Percentiles rank a stretch among this genome's conserved stretches.
Evolutionary conservation across 2,888 invertebrate genomes (phyloP).

Genomic region (Hyppa rectilinea): DNA sequence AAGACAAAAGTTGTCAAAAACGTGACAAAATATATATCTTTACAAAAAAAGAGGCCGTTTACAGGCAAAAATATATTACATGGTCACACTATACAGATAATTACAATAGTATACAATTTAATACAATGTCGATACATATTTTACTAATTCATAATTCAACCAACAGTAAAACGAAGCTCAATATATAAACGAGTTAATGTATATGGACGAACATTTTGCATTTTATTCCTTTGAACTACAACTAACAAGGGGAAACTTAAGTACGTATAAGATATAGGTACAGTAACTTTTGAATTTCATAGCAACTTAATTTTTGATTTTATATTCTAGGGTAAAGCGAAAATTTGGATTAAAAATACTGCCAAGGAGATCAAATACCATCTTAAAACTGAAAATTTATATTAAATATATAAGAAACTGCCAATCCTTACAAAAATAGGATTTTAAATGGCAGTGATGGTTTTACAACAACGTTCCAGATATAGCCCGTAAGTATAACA

Average conservation of each 20-base stretch:
- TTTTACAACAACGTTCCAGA: slow-evolving; percentile 44
- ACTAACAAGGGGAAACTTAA: slow-evolving; percentile 56
- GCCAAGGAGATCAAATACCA: slow-evolving; percentile 60
- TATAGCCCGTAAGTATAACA: slow-evolving; percentile 64
- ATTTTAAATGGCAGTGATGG: slow-evolving; percentile 64
- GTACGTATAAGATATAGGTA: slow-evolving; percentile 53
- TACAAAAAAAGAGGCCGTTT: slow-evolving; percentile 72
- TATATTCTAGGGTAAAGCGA: slow-evolving; percentile 33
- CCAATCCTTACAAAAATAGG: slow-evolving; percentile 61
- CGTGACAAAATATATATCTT: slow-evolving; percentile 76
- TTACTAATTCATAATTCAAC: slow-evolving; percentile 50
- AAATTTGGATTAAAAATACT: slow-evolving; percentile 51
- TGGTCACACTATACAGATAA: slow-evolving; percentile 70
- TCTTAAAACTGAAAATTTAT: slow-evolving; percentile 41
- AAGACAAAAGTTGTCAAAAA: slow-evolving; percentile 79
- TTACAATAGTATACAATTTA: slow-evolving; percentile 66
- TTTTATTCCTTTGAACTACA: slow-evolving; percentile 68
- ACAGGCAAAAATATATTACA: slow-evolving; percentile 65
- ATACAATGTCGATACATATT: slow-evolving; percentile 57
- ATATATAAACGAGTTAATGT: slow-evolving; percentile 17
- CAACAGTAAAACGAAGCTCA: slow-evolving; percentile 28
- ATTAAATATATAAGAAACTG: slow-evolving; percentile 51
- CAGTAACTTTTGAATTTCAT: slow-evolving; percentile 44
- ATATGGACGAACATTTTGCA: slow-evolving; percentile 61
- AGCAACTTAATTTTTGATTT: slow-evolving; percentile 38